Percentiles rank a stretch among this genome's conserved stretches.
Conservation (phyloP, 2,113 vertebrate species). For the Montifringilla adamsi region DNA sequence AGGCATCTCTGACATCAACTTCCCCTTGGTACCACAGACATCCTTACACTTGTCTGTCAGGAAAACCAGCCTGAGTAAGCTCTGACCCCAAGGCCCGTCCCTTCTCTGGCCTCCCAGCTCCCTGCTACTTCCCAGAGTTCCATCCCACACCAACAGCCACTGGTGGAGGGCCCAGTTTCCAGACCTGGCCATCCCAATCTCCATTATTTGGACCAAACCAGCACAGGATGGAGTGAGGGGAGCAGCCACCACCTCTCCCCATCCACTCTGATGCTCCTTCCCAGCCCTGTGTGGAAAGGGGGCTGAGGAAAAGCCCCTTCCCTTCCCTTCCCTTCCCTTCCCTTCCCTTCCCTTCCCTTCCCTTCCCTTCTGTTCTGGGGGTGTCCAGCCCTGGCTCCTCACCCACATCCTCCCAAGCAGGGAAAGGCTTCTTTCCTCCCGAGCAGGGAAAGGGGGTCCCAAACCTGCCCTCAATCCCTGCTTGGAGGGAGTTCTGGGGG, state of each 20-base stretch:
- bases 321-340: no score
- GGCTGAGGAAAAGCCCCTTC: neutral
- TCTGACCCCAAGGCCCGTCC: neutral
- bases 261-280: neutral
- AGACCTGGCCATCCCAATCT: neutral
- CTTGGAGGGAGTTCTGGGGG: neutral
- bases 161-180: neutral
- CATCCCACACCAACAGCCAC: rapidly evolving
- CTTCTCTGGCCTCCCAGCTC: rapidly evolving
- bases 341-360: no score
- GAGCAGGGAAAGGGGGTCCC: neutral
- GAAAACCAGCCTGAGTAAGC: neutral
- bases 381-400: neutral
- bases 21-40: neutral
- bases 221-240: neutral
- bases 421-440: no score
- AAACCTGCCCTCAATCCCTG: rapidly evolving
- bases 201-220: neutral
- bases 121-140: neutral
- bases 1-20: neutral
- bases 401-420: neutral
- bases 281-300: neutral
- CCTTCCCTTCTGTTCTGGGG: no score
- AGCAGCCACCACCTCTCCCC: neutral
- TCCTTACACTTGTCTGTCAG: neutral